These are phyloP conservation scores for Ptilonorhynchus violaceus DNA, from an alignment of 2,113 vertebrate genomes.

Conservation along the genomic window DNA sequence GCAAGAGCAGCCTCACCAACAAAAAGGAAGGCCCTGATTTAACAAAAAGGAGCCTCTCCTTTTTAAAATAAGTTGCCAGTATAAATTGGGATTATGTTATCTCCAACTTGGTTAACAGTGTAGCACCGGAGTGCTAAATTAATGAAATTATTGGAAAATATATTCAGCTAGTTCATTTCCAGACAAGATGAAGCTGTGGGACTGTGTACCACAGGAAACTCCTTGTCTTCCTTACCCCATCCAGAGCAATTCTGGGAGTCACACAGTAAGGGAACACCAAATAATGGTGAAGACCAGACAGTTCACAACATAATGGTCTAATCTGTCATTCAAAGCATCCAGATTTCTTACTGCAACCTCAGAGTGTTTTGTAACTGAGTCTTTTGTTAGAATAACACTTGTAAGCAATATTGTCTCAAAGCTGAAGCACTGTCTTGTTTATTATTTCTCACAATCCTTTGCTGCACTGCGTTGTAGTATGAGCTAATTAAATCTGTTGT, in stretches of 20 bases:
- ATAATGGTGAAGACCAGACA: not conserved
- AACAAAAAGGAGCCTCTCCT: not conserved
- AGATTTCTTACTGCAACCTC: not conserved
- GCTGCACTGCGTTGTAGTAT: not conserved
- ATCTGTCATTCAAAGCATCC: not conserved
- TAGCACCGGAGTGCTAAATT: not conserved
- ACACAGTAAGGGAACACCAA: not conserved
- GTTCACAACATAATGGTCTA: not conserved
- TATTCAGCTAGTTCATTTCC: not conserved
- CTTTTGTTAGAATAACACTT: not conserved
- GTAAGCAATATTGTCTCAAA: not conserved
- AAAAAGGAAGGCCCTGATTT: not conserved
- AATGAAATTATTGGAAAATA: not conserved
- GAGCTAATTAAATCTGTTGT: not conserved
- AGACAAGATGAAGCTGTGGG: not conserved
- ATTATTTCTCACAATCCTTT: not conserved
- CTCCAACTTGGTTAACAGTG: not conserved
- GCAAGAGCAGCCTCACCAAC: not conserved
- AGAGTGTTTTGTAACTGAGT: not conserved
- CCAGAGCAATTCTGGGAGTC: not conserved
- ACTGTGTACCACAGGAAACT: not conserved
- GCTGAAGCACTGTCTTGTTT: not conserved
- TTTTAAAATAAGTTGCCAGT: not conserved
- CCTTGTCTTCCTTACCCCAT: not conserved
- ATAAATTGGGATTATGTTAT: fast-evolving